phyloP scores from a whole-genome alignment of 2,797 vertebrate genomes.

The Pseudomugil tenellus region DNA sequence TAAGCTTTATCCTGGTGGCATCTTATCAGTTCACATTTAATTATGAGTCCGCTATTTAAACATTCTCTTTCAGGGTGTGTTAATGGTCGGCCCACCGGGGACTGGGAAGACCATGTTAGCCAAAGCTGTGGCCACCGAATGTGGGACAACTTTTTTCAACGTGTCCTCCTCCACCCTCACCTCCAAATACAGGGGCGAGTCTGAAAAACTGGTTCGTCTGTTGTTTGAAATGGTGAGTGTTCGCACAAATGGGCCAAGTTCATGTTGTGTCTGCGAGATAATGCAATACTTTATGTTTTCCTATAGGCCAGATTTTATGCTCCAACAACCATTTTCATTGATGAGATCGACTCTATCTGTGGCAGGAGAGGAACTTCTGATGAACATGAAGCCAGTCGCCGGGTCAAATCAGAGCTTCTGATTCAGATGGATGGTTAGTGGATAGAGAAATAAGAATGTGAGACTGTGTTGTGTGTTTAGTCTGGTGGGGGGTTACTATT shows the following conservation, averaged over 20 bases:
- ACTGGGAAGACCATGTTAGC: constrained; percentile 99
- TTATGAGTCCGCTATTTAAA: background rate
- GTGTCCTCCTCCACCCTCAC: constrained; percentile 96
- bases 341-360: constrained; percentile 98
- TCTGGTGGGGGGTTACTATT: too few relatives aligned
- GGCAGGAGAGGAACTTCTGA: constrained; percentile 94
- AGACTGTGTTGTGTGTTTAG: fast-evolving
- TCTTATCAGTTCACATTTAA: background rate
- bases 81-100: constrained; percentile 98
- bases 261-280: background rate
- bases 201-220: constrained; percentile 96
- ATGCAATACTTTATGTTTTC: background rate
- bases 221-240: constrained; percentile 97
- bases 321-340: constrained; percentile 97
- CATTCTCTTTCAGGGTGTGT: constrained; percentile 86
- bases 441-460: background rate
- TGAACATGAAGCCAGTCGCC: constrained; percentile 96
- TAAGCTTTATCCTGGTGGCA: background rate
- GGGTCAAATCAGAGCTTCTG: constrained; percentile 96
- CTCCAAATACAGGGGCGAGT: constrained; percentile 97
- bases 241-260: background rate
- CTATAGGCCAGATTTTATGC: constrained; percentile 94
- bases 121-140: constrained; percentile 98
- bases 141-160: constrained; percentile 97
- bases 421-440: constrained; percentile 98